Conservation (phyloP, 2,888 invertebrate genomes). For the Lagria hirta region DNA sequence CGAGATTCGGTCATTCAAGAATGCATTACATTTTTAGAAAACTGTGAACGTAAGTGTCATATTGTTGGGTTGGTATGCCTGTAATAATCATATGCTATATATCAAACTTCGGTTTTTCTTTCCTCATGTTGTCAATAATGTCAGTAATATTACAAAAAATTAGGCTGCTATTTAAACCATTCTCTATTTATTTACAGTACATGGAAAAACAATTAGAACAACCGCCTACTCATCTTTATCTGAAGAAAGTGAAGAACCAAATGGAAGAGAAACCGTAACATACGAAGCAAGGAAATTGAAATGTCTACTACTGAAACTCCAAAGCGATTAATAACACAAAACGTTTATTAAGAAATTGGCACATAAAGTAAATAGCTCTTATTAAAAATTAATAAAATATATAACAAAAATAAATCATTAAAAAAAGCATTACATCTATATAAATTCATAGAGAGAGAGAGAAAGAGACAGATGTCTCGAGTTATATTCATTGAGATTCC, state of each 20-base stretch:
- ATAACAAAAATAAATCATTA: constrained; percentile 13
- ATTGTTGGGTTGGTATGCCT: constrained; percentile 1
- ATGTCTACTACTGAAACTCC: constrained; percentile 72
- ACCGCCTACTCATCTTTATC: constrained; percentile 80
- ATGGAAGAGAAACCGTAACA: constrained; percentile 85
- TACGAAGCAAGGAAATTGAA: constrained; percentile 86
- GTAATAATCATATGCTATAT: constrained; percentile 8
- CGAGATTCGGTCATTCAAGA: constrained; percentile 86
- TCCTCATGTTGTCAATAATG: too few species aligned
- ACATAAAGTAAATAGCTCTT: neutral
- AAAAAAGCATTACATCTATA: too few species aligned
- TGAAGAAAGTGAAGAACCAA: constrained; percentile 62
- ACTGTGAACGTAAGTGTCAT: constrained; percentile 72
- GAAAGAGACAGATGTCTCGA: too few species aligned
- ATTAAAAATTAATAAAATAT: constrained; percentile 9
- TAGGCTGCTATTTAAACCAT: too few species aligned
- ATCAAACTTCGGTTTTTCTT: too few species aligned
- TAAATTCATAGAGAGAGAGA: constrained; percentile 5
- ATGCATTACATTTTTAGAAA: constrained; percentile 85
- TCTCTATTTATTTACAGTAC: constrained; percentile 59
- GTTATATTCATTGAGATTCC: constrained; percentile 4
- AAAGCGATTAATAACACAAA: constrained; percentile 47
- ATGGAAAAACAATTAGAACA: constrained; percentile 82
- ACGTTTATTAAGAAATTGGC: constrained; percentile 12
- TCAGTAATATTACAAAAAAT: too few species aligned